These are phyloP conservation scores for Catocala nupta DNA, from an alignment of 2,888 invertebrate genomes.

Conservation along the genomic window DNA sequence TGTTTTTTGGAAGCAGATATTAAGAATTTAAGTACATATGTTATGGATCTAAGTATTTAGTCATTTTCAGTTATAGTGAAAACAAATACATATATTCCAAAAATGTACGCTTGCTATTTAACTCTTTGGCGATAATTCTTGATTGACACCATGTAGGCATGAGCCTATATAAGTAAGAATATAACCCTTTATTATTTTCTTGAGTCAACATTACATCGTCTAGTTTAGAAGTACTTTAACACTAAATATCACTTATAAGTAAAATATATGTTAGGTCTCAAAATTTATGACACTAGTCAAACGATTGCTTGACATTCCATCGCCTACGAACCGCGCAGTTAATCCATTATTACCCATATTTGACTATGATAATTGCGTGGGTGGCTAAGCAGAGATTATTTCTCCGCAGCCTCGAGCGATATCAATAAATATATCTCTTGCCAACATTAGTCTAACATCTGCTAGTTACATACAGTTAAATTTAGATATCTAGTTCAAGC, in stretches of 20 bases:
- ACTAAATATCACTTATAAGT: constrained; percentile 1
- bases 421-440: constrained; percentile 34
- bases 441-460: constrained; percentile 26
- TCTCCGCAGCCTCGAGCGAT: constrained; percentile 32
- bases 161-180: no score
- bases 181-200: no score
- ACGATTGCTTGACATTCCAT: constrained; percentile 32
- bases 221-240: neutral
- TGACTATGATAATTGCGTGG: constrained; percentile 32
- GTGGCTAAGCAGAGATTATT: constrained; percentile 40
- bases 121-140: no score
- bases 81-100: no score
- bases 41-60: no score
- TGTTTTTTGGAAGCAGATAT: no score
- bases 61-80: no score
- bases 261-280: constrained; percentile 22
- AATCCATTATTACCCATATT: constrained; percentile 39
- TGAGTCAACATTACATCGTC: neutral
- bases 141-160: no score
- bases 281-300: constrained; percentile 17
- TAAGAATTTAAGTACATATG: no score
- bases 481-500: constrained; percentile 6
- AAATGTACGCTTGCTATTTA: no score
- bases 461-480: constrained; percentile 14
- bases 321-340: constrained; percentile 19